Conservation (phyloP, 2,113 vertebrate species). For the Tinamus guttatus region DNA sequence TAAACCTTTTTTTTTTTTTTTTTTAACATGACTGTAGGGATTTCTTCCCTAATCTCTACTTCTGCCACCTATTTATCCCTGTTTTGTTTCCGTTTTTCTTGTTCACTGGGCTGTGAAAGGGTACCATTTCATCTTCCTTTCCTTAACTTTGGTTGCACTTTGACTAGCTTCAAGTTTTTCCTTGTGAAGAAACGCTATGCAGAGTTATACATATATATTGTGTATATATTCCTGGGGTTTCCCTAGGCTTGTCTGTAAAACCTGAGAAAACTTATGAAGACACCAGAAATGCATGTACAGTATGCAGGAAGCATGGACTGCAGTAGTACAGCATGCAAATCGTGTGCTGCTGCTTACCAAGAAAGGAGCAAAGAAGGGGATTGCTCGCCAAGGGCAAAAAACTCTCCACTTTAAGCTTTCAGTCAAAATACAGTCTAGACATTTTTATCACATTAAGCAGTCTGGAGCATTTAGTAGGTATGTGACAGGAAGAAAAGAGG, state of each 20-base stretch:
- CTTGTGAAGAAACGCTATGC: not conserved
- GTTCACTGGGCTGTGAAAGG: not conserved
- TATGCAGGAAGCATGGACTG: not conserved
- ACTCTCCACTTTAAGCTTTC: slow-evolving; percentile 43
- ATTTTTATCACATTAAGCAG: slow-evolving; percentile 57
- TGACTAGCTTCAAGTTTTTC: not conserved
- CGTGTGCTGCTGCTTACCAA: not conserved
- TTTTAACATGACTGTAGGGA: not conserved
- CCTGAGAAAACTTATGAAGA: not conserved
- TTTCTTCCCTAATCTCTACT: not conserved
- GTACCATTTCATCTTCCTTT: not conserved
- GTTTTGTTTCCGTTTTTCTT: not conserved
- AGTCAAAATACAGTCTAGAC: slow-evolving; percentile 41
- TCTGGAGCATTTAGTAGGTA: slow-evolving; percentile 48
- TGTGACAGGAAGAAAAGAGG: slow-evolving; percentile 41
- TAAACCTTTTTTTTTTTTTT: not conserved
- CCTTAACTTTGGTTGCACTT: not conserved
- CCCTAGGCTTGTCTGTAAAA: not conserved
- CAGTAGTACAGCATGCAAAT: not conserved
- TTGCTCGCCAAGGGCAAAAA: slow-evolving; percentile 64
- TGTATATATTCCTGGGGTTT: not conserved
- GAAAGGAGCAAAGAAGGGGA: slow-evolving; percentile 22
- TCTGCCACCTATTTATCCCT: not conserved
- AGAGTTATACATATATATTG: not conserved
- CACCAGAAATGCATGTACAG: not conserved